These are phyloP conservation scores for Caranx melampygus DNA, from an alignment of 2,113 vertebrate species.

Conservation along the genomic window DNA sequence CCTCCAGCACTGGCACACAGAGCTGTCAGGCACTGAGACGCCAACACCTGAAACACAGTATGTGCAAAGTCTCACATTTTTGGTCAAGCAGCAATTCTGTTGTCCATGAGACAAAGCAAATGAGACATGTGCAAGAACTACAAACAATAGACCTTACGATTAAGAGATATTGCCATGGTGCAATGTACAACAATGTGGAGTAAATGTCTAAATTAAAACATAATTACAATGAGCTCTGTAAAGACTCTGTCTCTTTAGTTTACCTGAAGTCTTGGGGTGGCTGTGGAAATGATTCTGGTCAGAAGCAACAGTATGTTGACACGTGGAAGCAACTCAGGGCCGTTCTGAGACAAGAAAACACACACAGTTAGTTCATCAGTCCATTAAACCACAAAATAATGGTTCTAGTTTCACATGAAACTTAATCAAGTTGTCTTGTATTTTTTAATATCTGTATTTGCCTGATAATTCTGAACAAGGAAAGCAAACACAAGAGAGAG, in stretches of 20 bases:
- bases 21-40: conserved; percentile 89
- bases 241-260: not conserved
- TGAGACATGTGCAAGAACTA: not conserved
- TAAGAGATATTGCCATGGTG: not conserved
- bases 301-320: conserved; percentile 92
- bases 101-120: not conserved
- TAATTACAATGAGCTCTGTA: not conserved
- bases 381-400: not conserved
- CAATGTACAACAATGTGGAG: not conserved
- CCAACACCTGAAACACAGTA: conserved; percentile 87
- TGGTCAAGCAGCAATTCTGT: not conserved
- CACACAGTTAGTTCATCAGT: not conserved
- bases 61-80: not conserved
- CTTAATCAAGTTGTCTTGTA: not conserved
- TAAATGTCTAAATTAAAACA: not conserved
- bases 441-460: not conserved
- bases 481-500: not conserved
- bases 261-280: conserved; percentile 93
- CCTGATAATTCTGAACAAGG: not conserved
- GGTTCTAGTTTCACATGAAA: not conserved
- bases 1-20: conserved; percentile 93
- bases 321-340: conserved; percentile 94
- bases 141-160: not conserved
- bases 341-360: conserved; percentile 82
- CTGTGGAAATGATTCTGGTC: conserved; percentile 88